Conservation (phyloP, 2,797 vertebrate genomes). For the Distichodus sexfasciatus region DNA sequence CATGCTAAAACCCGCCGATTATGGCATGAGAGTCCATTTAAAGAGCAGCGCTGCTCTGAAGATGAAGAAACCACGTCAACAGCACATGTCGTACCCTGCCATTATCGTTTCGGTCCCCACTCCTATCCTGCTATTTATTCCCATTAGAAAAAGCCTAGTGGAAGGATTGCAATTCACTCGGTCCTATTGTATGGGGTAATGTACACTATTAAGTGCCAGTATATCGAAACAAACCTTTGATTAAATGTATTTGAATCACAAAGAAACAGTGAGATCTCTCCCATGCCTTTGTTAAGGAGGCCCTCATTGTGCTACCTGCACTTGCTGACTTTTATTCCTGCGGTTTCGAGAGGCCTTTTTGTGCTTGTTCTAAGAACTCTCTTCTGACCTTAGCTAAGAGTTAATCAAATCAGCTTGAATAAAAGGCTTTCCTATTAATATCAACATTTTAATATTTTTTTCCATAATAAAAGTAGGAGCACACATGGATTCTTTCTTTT, state of each 20-base stretch:
- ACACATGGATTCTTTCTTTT: background rate
- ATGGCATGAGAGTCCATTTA: slow-evolving; percentile 63
- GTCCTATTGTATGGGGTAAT: slow-evolving; percentile 76
- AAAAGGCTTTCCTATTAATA: slow-evolving; percentile 43
- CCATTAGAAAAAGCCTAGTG: slow-evolving; percentile 56
- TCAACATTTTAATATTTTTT: slow-evolving; percentile 40
- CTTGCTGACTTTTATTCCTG: slow-evolving; percentile 72
- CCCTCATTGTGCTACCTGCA: slow-evolving; percentile 71
- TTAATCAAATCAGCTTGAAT: slow-evolving; percentile 69
- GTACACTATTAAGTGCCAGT: slow-evolving; percentile 79
- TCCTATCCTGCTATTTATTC: slow-evolving; percentile 71
- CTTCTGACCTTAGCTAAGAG: slow-evolving; percentile 55
- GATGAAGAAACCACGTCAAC: slow-evolving; percentile 69
- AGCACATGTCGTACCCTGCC: slow-evolving; percentile 67
- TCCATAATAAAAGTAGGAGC: background rate
- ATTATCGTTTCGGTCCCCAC: slow-evolving; percentile 68
- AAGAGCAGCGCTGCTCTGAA: slow-evolving; percentile 56
- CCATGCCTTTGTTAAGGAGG: slow-evolving; percentile 71
- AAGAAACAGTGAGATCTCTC: slow-evolving; percentile 78
- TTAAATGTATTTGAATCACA: slow-evolving; percentile 85
- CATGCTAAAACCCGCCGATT: slow-evolving; percentile 51
- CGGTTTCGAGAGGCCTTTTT: slow-evolving; percentile 66
- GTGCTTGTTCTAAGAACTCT: slow-evolving; percentile 62
- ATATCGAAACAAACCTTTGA: slow-evolving; percentile 83
- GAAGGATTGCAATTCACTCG: slow-evolving; percentile 72